Conservation (phyloP, 2,888 invertebrate genomes). For the Cephus sareptanus region DNA sequence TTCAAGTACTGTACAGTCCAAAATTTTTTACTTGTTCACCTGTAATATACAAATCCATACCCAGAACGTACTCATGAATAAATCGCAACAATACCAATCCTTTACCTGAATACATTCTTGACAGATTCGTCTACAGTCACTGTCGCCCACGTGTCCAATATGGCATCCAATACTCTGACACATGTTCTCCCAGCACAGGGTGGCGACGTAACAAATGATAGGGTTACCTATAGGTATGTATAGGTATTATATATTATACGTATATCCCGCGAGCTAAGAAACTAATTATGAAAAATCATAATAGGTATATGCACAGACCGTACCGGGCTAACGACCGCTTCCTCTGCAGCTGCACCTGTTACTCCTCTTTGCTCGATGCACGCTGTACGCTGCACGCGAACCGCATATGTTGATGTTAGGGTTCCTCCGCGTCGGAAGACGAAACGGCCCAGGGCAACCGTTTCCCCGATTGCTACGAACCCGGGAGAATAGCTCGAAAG, state of each 20-base stretch:
- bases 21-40: background rate
- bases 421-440: slow-evolving; percentile 31
- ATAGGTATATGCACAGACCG: slow-evolving; percentile 51
- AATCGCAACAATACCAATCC: background rate
- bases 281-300: slow-evolving; percentile 58
- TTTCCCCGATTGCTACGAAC: slow-evolving; percentile 16
- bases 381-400: slow-evolving; percentile 60
- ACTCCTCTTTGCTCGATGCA: slow-evolving; percentile 46
- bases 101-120: background rate
- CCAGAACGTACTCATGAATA: background rate
- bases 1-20: too few relatives aligned
- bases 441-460: slow-evolving; percentile 41
- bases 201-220: background rate
- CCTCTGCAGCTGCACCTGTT: slow-evolving; percentile 60
- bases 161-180: background rate
- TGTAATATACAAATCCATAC: background rate
- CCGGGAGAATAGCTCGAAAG: slow-evolving; percentile 8
- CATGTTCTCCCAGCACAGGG: background rate
- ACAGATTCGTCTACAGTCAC: background rate
- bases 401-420: slow-evolving; percentile 56
- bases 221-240: background rate
- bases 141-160: background rate
- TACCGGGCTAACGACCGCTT: slow-evolving; percentile 60
- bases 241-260: background rate
- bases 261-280: background rate